A percentile compares a stretch with the other conserved stretches of the same genome.
These are phyloP conservation scores for Tokudaia muenninki DNA, from an alignment of 2,797 vertebrate genomes.

Conservation along the genomic window DNA sequence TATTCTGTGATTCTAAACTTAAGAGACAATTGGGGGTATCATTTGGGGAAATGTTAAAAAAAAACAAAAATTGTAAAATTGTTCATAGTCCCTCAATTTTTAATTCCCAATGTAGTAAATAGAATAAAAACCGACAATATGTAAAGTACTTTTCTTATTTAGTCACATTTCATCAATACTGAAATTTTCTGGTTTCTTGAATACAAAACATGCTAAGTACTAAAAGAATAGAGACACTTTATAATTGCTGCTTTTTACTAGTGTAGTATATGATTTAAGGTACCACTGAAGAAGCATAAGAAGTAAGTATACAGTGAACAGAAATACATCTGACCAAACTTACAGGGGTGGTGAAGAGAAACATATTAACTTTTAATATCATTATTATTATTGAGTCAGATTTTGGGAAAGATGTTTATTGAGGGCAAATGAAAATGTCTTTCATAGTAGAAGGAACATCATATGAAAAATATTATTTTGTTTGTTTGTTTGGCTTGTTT, in stretches of 20 bases:
- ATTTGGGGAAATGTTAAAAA: neutral
- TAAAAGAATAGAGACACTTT: conserved; percentile 26
- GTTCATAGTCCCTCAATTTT: conserved; percentile 54
- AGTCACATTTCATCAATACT: conserved; percentile 29
- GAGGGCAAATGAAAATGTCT: neutral
- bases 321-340: conserved; percentile 28
- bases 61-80: conserved; percentile 54
- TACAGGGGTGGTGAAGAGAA: neutral
- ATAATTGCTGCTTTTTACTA: conserved; percentile 17
- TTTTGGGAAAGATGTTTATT: neutral
- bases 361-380: neutral
- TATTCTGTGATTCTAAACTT: conserved; percentile 50
- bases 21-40: neutral
- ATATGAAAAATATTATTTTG: neutral
- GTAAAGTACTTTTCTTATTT: conserved; percentile 40
- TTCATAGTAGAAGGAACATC: neutral
- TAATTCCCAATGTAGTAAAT: conserved; percentile 47
- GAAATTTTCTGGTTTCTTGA: conserved; percentile 50
- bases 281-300: conserved; percentile 37
- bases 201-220: conserved; percentile 45
- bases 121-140: conserved; percentile 54
- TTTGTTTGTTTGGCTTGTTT: neutral
- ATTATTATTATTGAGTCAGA: neutral
- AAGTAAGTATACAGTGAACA: conserved; percentile 48
- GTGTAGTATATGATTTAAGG: conserved; percentile 46